Percentiles rank a stretch among this genome's conserved stretches.
Evolutionary conservation across 2,113 vertebrate species (phyloP).

Genomic region (Embiotoca jacksoni): DNA sequence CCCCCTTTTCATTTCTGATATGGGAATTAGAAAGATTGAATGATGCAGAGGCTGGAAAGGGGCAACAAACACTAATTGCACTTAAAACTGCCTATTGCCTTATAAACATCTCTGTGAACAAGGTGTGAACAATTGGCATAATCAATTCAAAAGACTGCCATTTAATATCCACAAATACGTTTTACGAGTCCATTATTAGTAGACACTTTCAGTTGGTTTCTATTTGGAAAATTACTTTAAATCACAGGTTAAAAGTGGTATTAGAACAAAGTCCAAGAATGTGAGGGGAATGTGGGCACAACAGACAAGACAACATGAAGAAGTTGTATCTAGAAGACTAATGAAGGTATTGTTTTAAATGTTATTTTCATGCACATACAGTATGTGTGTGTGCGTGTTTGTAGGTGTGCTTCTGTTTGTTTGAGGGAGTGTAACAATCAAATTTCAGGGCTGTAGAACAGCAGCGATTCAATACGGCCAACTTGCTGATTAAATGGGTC

Average conservation of each 20-base stretch:
- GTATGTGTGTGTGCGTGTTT: fast-evolving
- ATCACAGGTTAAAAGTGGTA: not conserved
- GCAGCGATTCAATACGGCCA: constrained; percentile 4
- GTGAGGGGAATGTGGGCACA: not conserved
- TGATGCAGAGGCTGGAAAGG: not conserved
- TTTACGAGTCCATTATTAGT: not conserved
- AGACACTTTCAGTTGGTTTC: not conserved
- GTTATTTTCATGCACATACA: not conserved
- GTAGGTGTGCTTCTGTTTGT: not conserved
- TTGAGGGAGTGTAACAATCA: constrained; percentile 9
- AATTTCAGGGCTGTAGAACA: not conserved
- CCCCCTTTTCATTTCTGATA: constrained; percentile 18
- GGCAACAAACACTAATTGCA: not conserved
- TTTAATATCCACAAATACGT: not conserved
- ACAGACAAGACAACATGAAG: not conserved
- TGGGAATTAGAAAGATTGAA: constrained; percentile 16
- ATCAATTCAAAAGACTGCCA: not conserved
- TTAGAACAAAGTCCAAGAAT: not conserved
- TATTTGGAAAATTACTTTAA: too few species aligned
- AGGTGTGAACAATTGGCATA: constrained; percentile 3
- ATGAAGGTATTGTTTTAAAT: too few species aligned
- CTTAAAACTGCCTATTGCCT: not conserved
- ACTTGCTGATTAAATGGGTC: constrained; percentile 29
- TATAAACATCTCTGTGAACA: not conserved
- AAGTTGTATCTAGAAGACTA: not conserved